Base-by-base conservation (phyloP, 1,140 invertebrate genomes). In the Lordiphosa mommai region DNA sequence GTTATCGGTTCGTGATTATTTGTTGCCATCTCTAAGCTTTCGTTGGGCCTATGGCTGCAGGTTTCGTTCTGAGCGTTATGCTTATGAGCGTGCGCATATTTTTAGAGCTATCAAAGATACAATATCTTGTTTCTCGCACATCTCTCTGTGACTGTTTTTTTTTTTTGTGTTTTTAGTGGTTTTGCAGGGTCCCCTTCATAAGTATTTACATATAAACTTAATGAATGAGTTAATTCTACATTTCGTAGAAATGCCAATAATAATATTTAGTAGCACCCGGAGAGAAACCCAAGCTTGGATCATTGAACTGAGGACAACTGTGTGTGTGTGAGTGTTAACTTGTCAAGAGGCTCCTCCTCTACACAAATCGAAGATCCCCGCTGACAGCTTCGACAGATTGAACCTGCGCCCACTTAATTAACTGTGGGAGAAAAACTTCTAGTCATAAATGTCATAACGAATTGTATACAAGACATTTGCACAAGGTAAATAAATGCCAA, bases 171-270 rank as follows among this genome's bases (percentile, higher is more conserved):
- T 50, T 51, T 69, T 65, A 61, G 69, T 46, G 71, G 67, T 60
- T 40, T 80, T 23, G 20, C 20, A 23, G 20, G 20, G 20, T 23
- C 20, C 20, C 20, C 20, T 23, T 23, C 20, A 23, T 23, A 23
- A 6, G 20, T 23, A 23, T 23, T 23, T 23, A 23, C 4, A 63
- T 74, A 74, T 82, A 80, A 70, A 80, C 80, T 80, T 80, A 74
- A 74, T 80, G 74, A 79, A 80, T 80, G 74, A 73, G 69, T 53
- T 69, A 57, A 70, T 65, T 60, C 53, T 46, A 52, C 34, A 72
- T 79, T 68, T 74, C 74, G 76, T 49, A 66, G 65, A 79, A 74
- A 52, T 66, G 60, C 70, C 74, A 74, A 82, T 80, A 70, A 65
- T 68, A 61, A 77, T 71, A 58, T 70, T 67, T 52, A 67, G 27